Evolutionary conservation across 2,113 vertebrate species (phyloP).

Genomic region (Panthera leo): DNA sequence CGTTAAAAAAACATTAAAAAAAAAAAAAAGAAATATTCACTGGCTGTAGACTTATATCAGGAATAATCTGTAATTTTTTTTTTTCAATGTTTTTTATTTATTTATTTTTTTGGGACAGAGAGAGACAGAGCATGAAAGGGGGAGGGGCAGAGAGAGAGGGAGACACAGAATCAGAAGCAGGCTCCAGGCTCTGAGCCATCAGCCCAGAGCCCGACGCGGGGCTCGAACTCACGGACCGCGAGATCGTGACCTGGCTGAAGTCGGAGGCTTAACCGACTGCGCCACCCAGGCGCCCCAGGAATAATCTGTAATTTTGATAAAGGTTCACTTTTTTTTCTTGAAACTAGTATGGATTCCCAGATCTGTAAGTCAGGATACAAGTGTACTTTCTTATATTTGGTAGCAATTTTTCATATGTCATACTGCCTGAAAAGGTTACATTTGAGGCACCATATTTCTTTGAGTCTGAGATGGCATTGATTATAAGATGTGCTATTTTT

Average conservation of each 20-base stretch:
- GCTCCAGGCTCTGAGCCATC: too few species aligned
- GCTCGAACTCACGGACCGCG: too few species aligned
- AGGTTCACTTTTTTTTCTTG: constrained; percentile 20
- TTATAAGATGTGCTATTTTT: constrained; percentile 29
- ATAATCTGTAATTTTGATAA: constrained; percentile 28
- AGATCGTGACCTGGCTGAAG: too few species aligned
- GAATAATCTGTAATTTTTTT: constrained; percentile 35
- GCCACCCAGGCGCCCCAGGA: too few species aligned
- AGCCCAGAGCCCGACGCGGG: too few species aligned
- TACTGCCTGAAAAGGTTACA: background rate
- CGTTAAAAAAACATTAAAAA: too few species aligned
- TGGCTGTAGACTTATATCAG: background rate
- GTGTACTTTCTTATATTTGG: constrained; percentile 5
- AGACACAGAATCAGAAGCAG: too few species aligned
- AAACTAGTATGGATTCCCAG: background rate
- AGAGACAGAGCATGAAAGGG: too few species aligned
- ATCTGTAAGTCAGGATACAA: constrained; percentile 12
- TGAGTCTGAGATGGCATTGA: background rate
- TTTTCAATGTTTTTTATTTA: too few species aligned
- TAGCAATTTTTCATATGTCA: constrained; percentile 31
- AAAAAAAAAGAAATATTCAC: background rate
- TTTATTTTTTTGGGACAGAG: too few species aligned
- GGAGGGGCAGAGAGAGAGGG: too few species aligned
- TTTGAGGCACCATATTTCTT: constrained; percentile 10
- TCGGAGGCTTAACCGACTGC: too few species aligned